These are phyloP conservation scores for Carapus acus DNA, from an alignment of 2,797 vertebrate genomes.

Conservation along the genomic window DNA sequence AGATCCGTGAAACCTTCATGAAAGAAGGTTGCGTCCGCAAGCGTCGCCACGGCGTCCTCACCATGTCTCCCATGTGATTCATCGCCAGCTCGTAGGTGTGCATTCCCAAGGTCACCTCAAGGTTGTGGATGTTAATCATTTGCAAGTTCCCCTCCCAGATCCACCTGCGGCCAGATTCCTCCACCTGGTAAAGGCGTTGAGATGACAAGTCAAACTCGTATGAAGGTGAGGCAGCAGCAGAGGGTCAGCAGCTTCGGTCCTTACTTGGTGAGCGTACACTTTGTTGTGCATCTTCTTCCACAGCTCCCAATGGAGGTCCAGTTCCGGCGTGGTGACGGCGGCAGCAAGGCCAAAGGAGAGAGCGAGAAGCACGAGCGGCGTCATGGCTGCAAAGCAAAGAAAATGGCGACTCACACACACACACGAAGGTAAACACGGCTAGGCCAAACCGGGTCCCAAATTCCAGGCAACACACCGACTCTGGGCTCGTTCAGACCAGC, in stretches of 20 bases:
- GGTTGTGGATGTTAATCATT: constrained; percentile 65
- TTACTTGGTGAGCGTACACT: constrained; percentile 66
- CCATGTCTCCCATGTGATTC: constrained; percentile 66
- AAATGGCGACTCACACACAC: too few species aligned
- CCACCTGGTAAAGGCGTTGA: constrained; percentile 42
- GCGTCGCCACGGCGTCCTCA: constrained; percentile 32
- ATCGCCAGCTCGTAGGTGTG: constrained; percentile 63
- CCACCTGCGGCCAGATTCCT: constrained; percentile 50
- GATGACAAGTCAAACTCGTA: not conserved
- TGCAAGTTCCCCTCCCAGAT: constrained; percentile 64
- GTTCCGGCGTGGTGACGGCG: constrained; percentile 27
- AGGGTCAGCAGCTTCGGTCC: too few species aligned
- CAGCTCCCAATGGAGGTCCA: constrained; percentile 73
- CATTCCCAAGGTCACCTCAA: constrained; percentile 55
- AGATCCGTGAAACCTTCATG: too few species aligned
- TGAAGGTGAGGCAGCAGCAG: not conserved
- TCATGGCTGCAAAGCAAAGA: constrained; percentile 34
- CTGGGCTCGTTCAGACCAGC: too few species aligned
- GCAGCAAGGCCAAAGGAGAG: constrained; percentile 25
- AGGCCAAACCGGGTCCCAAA: too few species aligned
- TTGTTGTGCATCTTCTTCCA: constrained; percentile 75
- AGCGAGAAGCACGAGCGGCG: constrained; percentile 39
- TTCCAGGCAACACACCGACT: too few species aligned
- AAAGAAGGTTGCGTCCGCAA: too few species aligned
- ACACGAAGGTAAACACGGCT: too few species aligned